These are phyloP conservation scores for Caenorhabditis macrosperma DNA, from an alignment of 2,888 invertebrate genomes.

Conservation along the genomic window DNA sequence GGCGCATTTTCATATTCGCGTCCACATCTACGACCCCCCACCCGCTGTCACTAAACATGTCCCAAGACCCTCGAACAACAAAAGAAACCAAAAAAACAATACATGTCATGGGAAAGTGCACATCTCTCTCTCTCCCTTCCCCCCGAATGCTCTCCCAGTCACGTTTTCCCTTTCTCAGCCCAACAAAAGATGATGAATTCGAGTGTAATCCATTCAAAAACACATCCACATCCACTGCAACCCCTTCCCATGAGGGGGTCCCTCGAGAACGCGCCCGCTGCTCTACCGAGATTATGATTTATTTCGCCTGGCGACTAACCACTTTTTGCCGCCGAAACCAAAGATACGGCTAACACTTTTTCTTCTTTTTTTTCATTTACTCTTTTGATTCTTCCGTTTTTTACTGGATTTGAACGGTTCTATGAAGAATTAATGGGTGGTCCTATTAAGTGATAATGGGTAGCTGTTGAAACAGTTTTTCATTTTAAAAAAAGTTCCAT, in stretches of 20 bases:
- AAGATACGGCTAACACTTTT: no score
- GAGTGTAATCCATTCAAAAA: constrained; percentile 46
- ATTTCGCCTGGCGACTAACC: constrained; percentile 49
- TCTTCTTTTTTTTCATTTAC: neutral
- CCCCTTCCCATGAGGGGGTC: constrained; percentile 13
- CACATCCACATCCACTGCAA: neutral
- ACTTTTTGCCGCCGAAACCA: constrained; percentile 6
- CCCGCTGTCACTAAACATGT: no score
- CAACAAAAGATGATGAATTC: constrained; percentile 33
- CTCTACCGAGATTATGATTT: constrained; percentile 40
- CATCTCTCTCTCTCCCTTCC: neutral
- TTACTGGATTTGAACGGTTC: no score
- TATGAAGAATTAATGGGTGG: no score
- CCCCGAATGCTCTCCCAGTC: constrained; percentile 4
- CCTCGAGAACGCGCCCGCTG: constrained; percentile 27
- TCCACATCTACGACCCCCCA: no score
- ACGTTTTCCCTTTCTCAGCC: neutral
- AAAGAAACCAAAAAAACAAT: no score
- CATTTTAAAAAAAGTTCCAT: no score
- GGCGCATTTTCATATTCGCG: no score
- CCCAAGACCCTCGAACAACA: no score
- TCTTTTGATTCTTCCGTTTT: neutral
- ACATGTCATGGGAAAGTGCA: no score
- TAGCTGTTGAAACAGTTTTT: no score
- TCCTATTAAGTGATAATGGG: no score